Evolutionary conservation across 1,140 invertebrate species (phyloP), one percentile per base, ranked within the genome.

Genomic region (Lamellibrachia luymesi): DNA sequence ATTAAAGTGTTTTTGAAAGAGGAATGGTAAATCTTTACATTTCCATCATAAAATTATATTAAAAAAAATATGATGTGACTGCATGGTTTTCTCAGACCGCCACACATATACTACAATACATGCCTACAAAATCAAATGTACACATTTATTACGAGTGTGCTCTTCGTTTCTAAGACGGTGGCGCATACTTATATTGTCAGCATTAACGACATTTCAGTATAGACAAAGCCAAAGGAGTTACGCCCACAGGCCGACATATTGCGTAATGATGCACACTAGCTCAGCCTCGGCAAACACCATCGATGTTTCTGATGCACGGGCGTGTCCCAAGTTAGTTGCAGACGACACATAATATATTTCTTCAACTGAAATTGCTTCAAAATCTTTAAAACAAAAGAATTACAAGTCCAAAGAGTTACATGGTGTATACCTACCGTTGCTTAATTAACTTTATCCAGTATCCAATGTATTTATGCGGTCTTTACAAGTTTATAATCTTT

Each of bases 401-500:
- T 80, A 17, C 7, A 80, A 17, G 17, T 80, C 64, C 17, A 80
- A 22, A 80, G 25, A 80, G 64, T 80, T 80, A 80, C 64, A 80
- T 80, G 64, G 64, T 10, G 13, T 22, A 22, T 80, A 80, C 8
- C 13, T 80, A 80, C 64, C 64, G 17, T 80, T 80, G 64, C 64
- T 80, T 80, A 80, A 80, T 80, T 22, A 80, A 80, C 64, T 80
- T 80, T 80, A 80, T 80, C 64, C 64, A 80, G 17, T 22, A 80
- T 80, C 64, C 17, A 8, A 17, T 17, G 64, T 80, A 80, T 80
- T 80, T 80, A 80, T 80, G 17, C 5, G 6, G 64, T 80, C 7
- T 80, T 80, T 80, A 80, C 64, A 80, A 80, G 64, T 80, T 80
- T 80, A 80, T 80, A 80, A 80, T 17, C 64, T 80, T 80, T 80